Conservation (phyloP, 2,797 vertebrate genomes). For the Hirundo rustica region DNA sequence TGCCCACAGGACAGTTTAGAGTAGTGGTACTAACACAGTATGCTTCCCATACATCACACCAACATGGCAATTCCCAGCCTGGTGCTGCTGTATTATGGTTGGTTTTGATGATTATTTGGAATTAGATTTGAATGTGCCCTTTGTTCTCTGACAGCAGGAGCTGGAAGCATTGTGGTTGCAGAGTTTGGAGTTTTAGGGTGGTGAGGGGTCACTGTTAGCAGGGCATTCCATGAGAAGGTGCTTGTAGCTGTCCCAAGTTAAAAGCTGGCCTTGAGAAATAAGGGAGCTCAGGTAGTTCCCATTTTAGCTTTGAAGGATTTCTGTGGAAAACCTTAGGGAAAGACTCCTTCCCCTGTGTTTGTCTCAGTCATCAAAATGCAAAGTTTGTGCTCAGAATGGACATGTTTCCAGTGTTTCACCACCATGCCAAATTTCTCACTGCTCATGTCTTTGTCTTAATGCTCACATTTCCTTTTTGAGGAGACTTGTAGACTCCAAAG, state of each 20-base stretch:
- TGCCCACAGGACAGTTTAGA: neutral
- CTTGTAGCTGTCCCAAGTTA: neutral
- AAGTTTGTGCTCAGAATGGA: constrained; percentile 6
- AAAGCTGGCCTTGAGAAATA: neutral
- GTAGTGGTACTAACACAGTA: neutral
- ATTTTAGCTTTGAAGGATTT: neutral
- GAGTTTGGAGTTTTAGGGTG: neutral
- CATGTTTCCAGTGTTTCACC: neutral
- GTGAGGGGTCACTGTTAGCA: neutral
- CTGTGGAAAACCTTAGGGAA: constrained; percentile 8
- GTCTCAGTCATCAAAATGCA: neutral
- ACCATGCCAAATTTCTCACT: neutral
- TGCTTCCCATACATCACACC: neutral
- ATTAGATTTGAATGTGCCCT: neutral
- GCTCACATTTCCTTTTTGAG: constrained; percentile 5
- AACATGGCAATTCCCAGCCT: neutral
- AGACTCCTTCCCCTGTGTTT: constrained; percentile 7
- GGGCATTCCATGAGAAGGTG: neutral
- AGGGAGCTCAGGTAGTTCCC: neutral
- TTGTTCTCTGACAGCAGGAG: neutral
- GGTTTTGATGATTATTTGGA: neutral
- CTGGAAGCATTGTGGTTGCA: neutral
- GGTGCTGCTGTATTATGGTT: neutral
- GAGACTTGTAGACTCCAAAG: constrained; percentile 9
- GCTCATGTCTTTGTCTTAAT: constrained; percentile 24